Evolutionary conservation across 92 coral and sea anemone genomes (phyloP).

Genomic region (Zoanthus solanderi): DNA sequence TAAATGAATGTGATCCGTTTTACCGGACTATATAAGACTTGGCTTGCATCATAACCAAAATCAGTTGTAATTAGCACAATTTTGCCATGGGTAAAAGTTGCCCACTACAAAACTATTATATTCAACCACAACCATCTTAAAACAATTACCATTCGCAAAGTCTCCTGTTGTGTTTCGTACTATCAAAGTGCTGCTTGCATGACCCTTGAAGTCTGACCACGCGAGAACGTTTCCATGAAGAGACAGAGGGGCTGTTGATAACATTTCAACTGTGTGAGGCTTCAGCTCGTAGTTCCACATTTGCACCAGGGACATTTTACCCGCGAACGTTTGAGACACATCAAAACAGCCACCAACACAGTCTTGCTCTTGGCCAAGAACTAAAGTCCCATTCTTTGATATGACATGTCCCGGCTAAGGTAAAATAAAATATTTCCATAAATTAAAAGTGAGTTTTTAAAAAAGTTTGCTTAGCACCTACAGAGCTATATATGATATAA

Average conservation of each 20-base stretch:
- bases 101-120: too few species aligned
- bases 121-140: too few species aligned
- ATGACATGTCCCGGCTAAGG: constrained; percentile 26
- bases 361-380: constrained; percentile 37
- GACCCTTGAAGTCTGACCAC: constrained; percentile 21
- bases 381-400: constrained; percentile 26
- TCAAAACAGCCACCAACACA: constrained; percentile 28
- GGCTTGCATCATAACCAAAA: too few species aligned
- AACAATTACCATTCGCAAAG: constrained; percentile 27
- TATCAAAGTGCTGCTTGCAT: not conserved
- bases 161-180: constrained; percentile 1
- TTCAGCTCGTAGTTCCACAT: constrained; percentile 36
- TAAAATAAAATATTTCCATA: not conserved
- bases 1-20: too few species aligned
- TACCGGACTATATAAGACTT: too few species aligned
- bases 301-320: constrained; percentile 19
- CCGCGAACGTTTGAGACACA: not conserved
- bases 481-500: not conserved
- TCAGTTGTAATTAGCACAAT: too few species aligned
- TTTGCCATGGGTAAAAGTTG: too few species aligned
- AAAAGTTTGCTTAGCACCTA: not conserved
- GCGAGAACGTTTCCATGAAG: constrained; percentile 21
- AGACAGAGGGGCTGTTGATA: not conserved
- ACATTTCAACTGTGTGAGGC: constrained; percentile 5
- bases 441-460: not conserved